These are phyloP conservation scores for Adineta ricciae DNA, from an alignment of 2,888 invertebrate genomes.

Conservation along the genomic window DNA sequence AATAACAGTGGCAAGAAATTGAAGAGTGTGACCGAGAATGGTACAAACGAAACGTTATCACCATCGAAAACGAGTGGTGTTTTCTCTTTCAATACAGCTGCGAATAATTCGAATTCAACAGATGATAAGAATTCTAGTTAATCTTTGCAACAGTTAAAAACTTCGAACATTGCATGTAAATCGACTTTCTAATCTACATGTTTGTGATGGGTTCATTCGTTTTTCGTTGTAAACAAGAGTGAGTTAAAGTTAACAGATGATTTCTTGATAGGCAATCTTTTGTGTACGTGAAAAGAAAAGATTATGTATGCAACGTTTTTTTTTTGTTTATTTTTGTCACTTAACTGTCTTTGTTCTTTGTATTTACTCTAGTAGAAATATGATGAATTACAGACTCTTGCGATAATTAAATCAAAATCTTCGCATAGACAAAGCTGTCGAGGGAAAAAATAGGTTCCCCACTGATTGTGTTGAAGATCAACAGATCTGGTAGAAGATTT, in stretches of 20 bases:
- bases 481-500: no score
- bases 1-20: background rate
- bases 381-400: background rate
- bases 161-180: background rate
- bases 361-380: background rate
- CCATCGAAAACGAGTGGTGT: background rate
- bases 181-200: background rate
- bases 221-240: background rate
- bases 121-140: background rate
- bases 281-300: background rate
- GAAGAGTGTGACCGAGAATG: background rate
- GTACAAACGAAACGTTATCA: background rate
- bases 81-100: background rate
- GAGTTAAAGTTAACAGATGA: background rate
- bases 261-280: slow-evolving; percentile 1
- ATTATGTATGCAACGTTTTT: background rate
- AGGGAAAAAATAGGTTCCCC: no score
- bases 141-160: background rate
- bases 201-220: background rate
- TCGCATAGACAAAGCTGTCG: no score
- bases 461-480: no score
- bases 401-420: background rate
- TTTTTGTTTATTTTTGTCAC: background rate
- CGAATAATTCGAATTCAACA: background rate
- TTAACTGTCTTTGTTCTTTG: background rate